Evolutionary conservation across 2,797 vertebrate genomes (phyloP), one percentile per base, ranked within the genome.

Genomic region (Pempheris klunzingeri): DNA sequence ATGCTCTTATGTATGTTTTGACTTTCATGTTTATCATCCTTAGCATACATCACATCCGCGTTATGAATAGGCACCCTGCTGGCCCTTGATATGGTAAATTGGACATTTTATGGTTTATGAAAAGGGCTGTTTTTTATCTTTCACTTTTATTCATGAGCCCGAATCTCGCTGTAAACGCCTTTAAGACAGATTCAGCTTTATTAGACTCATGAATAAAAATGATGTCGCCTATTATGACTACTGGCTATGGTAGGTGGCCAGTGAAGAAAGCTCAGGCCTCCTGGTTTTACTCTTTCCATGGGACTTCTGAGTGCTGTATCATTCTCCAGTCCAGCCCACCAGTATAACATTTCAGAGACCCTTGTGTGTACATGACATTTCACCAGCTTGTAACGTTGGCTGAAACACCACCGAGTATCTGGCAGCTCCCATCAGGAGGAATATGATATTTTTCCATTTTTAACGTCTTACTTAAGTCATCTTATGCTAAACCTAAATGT

Each of bases 81-180:
- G 84, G 75, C 89, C 90, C 89, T 88, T 93, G 95, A 95, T 95
- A 95, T 91, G 90, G 89, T 87, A 94, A 95, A 95, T 94, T 93
- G 92, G 87, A 94, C 88, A 91, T 94, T 95, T 95, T 95, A 94
- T 94, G 85, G 91, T 92, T 94, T 90, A 87, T 88, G 85, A 91
- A 93, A 92, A 89, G 77, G 57, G 61, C 28, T 80, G 71, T 75
- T 89, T 90, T 93, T 93, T 91, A 94, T 95, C 91, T 90, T 84
- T 86, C 75, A 38, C 80, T 93, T 93, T 88, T 93, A 93, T 93
- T 94, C 88, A 88, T 92, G 90, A 90, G 88, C 75, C 81, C 83
- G 80, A 82, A 58, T 88, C 85, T 82, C 17, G 66, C 82, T 84
- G 78, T 87, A 91, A 89, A 90, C 55, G 65, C 88, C 73, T 93